Conservation (phyloP, 2,113 vertebrate genomes). For the Coreoperca whiteheadi region DNA sequence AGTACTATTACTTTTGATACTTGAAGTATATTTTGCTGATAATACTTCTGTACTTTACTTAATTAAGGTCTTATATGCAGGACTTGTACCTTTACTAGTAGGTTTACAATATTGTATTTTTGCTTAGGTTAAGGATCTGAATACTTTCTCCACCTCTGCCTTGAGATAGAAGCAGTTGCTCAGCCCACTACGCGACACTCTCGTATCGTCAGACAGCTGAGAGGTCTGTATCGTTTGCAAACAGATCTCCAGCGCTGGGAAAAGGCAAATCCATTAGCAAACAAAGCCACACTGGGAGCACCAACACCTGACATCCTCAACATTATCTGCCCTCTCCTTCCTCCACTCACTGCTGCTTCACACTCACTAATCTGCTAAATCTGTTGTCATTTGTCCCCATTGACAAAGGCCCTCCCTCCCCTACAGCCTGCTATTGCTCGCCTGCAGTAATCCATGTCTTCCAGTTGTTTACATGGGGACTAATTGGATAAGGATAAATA, state of each 20-base stretch:
- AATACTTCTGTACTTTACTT: too few species aligned
- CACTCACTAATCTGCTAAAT: constrained; percentile 63
- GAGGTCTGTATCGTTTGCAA: constrained; percentile 8
- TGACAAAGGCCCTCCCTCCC: not conserved
- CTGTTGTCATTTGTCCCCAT: constrained; percentile 20
- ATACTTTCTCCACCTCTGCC: not conserved
- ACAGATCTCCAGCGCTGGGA: not conserved
- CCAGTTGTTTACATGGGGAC: not conserved
- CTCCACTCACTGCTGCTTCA: constrained; percentile 1
- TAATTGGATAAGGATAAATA: not conserved
- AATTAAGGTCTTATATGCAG: too few species aligned
- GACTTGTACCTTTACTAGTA: too few species aligned
- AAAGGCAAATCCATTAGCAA: constrained; percentile 39
- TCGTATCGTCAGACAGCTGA: constrained; percentile 1
- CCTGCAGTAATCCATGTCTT: not conserved
- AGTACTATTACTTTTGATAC: too few species aligned
- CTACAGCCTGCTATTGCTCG: not conserved
- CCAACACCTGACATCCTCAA: constrained; percentile 8
- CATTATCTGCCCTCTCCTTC: not conserved
- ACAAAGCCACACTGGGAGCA: constrained; percentile 2
- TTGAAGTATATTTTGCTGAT: too few species aligned
- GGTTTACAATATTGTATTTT: too few species aligned
- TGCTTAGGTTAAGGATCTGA: not conserved
- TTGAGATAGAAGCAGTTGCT: not conserved
- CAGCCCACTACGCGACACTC: not conserved